Evolutionary conservation across 2,888 invertebrate genomes (phyloP), one percentile per base, ranked within the genome.

Genomic region (Stegophylla sp.): DNA sequence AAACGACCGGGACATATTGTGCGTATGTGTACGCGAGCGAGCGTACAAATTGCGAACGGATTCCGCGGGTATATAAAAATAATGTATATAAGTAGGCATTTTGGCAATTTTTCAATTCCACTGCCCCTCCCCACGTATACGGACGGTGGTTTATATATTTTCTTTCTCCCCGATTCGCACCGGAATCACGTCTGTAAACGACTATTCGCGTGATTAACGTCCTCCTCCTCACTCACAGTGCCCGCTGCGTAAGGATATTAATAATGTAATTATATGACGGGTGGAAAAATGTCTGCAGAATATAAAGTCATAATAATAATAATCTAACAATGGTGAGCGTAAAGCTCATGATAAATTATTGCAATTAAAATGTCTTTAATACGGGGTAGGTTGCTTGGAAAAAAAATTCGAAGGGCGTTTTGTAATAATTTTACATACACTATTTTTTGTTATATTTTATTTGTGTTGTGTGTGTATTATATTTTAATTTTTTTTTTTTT

Each of bases 281-380:
- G 5, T 7, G 17, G 17, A 34, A 34, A n/a, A 28, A 34, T 61
- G 15, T 34, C 28, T 28, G 3, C 61, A 7, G 17, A 17, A 15
- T 34, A 61, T 34, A 34, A 61, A 61, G 28, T 28, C 61, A 9
- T 72, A 41, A 7, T 34, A 34, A 34, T 34, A 34, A 34, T 34
- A 34, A 34, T 34, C 34, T 7, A 51, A 69, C 28, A 15, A 43
- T 13, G 7, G 17, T 2, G 26, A 17, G 13, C 26, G 43, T 28
- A 45, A 45, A 61, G 43, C 41, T 45, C 43, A 15, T 61, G 45
- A 73, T 45, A 15, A 73, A 73, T 73, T 73, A 45, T 73, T 48
- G 45, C n/a, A 45, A 73, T 61, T 61, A 73, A 73, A 61, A 61
- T 28, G 45, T 73, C 59, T 73, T 73, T 48, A 51, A 53, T 53